Conservation (phyloP, 2,888 invertebrate genomes). For the Gasteruption jaculator region DNA sequence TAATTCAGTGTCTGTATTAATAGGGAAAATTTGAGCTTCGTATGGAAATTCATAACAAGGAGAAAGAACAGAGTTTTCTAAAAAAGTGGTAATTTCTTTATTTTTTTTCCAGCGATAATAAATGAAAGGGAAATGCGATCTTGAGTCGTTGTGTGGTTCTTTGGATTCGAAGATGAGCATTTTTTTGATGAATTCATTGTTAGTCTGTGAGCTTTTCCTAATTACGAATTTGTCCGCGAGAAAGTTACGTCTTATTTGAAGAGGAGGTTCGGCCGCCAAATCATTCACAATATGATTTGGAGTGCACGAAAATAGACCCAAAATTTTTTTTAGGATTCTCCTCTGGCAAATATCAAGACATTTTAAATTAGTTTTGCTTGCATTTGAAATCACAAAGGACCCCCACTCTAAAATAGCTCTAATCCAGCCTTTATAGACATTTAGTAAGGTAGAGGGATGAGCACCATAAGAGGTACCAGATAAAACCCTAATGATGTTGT, state of each 20-base stretch:
- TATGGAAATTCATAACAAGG: no score
- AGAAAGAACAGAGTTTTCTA: no score
- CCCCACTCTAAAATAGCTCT: constrained; percentile 11
- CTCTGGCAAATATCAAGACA: neutral
- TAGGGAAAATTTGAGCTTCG: no score
- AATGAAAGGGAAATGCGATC: no score
- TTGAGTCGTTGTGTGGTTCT: no score
- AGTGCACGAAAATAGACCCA: neutral
- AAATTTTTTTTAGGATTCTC: neutral
- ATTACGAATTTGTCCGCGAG: neutral
- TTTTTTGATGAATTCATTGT: no score
- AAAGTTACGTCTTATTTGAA: neutral
- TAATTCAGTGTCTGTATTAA: no score
- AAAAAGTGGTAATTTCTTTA: no score
- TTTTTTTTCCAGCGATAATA: no score
- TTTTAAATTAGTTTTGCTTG: neutral
- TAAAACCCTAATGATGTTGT: constrained; percentile 1
- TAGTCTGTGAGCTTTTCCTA: no score
- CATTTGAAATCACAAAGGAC: neutral
- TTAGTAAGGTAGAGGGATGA: neutral
- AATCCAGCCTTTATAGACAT: constrained; percentile 5
- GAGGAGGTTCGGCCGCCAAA: neutral
- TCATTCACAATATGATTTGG: neutral
- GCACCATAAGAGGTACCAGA: neutral
- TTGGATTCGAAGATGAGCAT: no score